Percentiles rank a stretch among this genome's conserved stretches.
Conservation (phyloP, 2,888 invertebrate species). For the Dynastes hyllus region DNA sequence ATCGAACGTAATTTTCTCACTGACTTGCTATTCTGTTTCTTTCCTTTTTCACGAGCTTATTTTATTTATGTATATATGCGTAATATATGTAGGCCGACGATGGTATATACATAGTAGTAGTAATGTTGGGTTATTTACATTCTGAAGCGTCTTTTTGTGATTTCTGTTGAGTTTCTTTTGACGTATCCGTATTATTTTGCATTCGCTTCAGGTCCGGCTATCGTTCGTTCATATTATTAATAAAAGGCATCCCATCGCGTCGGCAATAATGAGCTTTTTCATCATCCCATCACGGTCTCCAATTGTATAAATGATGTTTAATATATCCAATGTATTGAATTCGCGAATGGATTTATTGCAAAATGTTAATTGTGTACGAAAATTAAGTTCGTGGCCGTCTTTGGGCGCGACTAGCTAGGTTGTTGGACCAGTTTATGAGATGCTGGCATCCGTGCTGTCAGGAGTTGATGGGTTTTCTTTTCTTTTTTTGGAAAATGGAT, state of each 20-base stretch:
- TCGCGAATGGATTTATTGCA: constrained; percentile 18
- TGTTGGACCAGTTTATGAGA: too few relatives aligned
- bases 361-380: constrained; percentile 28
- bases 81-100: not conserved
- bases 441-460: too few relatives aligned
- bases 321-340: constrained; percentile 50
- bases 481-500: too few relatives aligned
- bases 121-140: not conserved
- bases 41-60: constrained; percentile 1
- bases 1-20: constrained; percentile 52
- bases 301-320: constrained; percentile 31
- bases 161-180: not conserved
- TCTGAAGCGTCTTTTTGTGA: not conserved
- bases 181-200: not conserved
- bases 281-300: constrained; percentile 32
- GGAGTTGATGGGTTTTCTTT: too few relatives aligned
- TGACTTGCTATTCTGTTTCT: not conserved
- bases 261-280: constrained; percentile 57
- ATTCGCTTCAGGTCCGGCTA: not conserved
- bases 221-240: constrained; percentile 46
- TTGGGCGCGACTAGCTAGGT: not conserved
- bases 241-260: constrained; percentile 59
- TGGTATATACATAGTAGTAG: not conserved
- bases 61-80: not conserved
- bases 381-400: constrained; percentile 18